These are phyloP conservation scores for Drosophila oshimai DNA, from an alignment of 1,140 invertebrate genomes.

Conservation along the genomic window DNA sequence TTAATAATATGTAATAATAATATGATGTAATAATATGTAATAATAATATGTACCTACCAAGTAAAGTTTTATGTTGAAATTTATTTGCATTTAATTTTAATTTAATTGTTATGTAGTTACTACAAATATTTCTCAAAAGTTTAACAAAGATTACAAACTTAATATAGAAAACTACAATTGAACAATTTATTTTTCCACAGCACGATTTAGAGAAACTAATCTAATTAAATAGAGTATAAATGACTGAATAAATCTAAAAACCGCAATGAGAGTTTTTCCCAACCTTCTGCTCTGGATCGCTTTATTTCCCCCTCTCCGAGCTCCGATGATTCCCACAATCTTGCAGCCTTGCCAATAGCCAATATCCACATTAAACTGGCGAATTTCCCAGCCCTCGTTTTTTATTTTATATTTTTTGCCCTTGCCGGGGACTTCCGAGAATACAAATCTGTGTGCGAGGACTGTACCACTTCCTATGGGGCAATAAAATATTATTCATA, in stretches of 20 bases:
- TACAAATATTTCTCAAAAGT: too few relatives aligned
- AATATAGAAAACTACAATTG: too few relatives aligned
- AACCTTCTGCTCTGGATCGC: constrained; percentile 13
- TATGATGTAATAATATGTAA: too few relatives aligned
- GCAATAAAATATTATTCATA: constrained; percentile 68
- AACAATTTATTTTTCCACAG: too few relatives aligned
- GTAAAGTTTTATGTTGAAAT: too few relatives aligned
- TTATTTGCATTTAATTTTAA: too few relatives aligned
- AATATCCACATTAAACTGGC: neutral
- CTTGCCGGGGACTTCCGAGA: constrained; percentile 65
- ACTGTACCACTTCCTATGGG: constrained; percentile 47
- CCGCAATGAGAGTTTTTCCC: neutral
- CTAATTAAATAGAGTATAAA: neutral
- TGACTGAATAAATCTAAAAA: neutral
- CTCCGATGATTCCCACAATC: constrained; percentile 26
- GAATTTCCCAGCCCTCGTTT: constrained; percentile 31
- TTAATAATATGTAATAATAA: too few relatives aligned
- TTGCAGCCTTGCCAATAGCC: constrained; percentile 33
- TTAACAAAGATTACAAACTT: too few relatives aligned
- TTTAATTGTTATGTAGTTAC: too few relatives aligned
- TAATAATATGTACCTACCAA: too few relatives aligned
- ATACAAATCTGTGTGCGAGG: constrained; percentile 44
- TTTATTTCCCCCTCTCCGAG: neutral
- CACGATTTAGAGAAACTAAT: too few relatives aligned
- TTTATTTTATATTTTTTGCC: too few relatives aligned